Percentiles rank a stretch among this genome's conserved stretches.
Conservation (phyloP, 2,888 invertebrate genomes). For the Coenonympha glycerion region DNA sequence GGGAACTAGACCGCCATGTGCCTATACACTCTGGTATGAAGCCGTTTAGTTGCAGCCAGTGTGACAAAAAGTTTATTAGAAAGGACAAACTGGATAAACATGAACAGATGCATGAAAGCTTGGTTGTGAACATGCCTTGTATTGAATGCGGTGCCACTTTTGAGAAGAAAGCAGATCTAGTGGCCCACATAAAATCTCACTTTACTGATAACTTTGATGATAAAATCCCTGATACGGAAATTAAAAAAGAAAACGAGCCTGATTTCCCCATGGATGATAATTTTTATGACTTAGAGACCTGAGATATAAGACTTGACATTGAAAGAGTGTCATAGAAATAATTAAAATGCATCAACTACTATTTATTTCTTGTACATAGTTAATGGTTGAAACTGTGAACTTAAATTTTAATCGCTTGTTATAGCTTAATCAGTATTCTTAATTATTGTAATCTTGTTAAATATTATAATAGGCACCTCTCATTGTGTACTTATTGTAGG, state of each 20-base stretch:
- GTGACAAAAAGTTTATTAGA: constrained; percentile 80
- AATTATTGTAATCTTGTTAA: constrained; percentile 19
- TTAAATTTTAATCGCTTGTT: constrained; percentile 3
- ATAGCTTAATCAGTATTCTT: constrained; percentile 20
- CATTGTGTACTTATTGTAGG: constrained; percentile 10
- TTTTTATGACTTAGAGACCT: constrained; percentile 65
- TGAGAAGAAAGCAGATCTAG: constrained; percentile 75
- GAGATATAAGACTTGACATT: constrained; percentile 35
- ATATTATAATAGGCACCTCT: constrained; percentile 5
- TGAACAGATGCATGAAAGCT: constrained; percentile 78
- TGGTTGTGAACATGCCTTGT: constrained; percentile 78
- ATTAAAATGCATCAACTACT: not conserved
- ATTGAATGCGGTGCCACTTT: constrained; percentile 78
- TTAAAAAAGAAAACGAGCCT: constrained; percentile 60
- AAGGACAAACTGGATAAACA: constrained; percentile 82
- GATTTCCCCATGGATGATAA: constrained; percentile 57
- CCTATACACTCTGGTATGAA: constrained; percentile 81
- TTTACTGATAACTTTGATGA: constrained; percentile 69
- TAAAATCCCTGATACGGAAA: constrained; percentile 50
- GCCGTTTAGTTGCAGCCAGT: constrained; percentile 80
- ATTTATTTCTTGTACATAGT: not conserved
- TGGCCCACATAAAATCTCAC: constrained; percentile 77
- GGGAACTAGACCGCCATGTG: constrained; percentile 82
- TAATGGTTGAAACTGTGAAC: not conserved
- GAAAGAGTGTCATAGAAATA: constrained; percentile 14